Conservation (phyloP, 2,113 vertebrate species). For the Meles meles region DNA sequence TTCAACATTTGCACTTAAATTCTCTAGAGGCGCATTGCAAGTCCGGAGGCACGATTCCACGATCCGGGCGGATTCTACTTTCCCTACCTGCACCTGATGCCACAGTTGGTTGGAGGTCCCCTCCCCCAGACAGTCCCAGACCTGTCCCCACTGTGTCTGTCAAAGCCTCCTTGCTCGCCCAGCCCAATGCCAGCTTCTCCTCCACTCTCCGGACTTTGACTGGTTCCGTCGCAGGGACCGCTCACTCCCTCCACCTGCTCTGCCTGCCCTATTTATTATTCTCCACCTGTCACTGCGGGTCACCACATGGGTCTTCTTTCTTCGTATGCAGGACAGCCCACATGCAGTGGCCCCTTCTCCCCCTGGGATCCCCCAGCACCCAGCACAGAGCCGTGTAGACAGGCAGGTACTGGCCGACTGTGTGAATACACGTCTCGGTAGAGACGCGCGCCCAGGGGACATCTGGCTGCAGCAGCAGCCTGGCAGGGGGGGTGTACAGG, state of each 20-base stretch:
- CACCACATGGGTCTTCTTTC: background rate
- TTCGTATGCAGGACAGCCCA: background rate
- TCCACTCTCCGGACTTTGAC: background rate
- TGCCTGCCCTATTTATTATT: rapidly evolving
- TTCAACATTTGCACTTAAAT: background rate
- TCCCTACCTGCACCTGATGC: background rate
- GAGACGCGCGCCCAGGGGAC: background rate
- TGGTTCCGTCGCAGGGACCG: background rate
- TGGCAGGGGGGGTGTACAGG: background rate
- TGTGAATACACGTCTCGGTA: rapidly evolving
- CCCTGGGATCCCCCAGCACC: background rate
- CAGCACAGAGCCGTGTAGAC: background rate
- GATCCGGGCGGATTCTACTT: background rate
- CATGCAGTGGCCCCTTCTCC: too few relatives aligned
- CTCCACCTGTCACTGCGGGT: rapidly evolving
- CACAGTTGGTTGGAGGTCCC: rapidly evolving
- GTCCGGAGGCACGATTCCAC: rapidly evolving
- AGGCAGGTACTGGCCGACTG: background rate
- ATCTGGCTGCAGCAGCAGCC: background rate
- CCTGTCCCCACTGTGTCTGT: background rate
- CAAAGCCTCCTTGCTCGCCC: background rate
- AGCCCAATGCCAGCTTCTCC: background rate
- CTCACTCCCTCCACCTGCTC: background rate
- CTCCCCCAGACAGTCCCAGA: background rate
- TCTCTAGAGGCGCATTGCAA: background rate